phyloP scores from a whole-genome alignment of 2,888 invertebrate species.

The Argyresthia goedartella region DNA sequence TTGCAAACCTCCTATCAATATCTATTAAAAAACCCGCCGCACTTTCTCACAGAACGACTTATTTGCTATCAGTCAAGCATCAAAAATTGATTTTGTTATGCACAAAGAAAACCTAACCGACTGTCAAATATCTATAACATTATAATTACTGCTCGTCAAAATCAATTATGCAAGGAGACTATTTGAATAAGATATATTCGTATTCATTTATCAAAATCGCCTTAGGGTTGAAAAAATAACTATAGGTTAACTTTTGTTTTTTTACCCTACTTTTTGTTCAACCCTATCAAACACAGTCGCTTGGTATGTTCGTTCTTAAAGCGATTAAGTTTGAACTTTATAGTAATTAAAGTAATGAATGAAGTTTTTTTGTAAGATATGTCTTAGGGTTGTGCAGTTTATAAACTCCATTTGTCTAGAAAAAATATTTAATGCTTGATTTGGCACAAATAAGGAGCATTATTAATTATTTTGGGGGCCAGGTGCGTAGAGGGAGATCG shows the following conservation, averaged over 20 bases:
- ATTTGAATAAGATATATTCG: constrained; percentile 54
- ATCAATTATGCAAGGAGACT: constrained; percentile 50
- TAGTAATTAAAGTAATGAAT: no score
- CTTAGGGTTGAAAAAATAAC: constrained; percentile 11
- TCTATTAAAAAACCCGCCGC: no score
- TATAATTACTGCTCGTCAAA: constrained; percentile 53
- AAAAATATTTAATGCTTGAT: constrained; percentile 37
- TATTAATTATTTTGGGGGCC: constrained; percentile 26
- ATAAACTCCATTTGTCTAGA: constrained; percentile 3
- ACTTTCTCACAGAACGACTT: constrained; percentile 33
- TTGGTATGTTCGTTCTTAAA: no score
- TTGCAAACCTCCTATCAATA: no score
- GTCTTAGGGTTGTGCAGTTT: neutral
- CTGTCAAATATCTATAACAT: constrained; percentile 35
- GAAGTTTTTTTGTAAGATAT: no score
- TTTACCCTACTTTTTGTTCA: constrained; percentile 15
- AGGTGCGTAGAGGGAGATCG: constrained; percentile 3
- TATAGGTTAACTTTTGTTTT: constrained; percentile 13
- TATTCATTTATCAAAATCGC: constrained; percentile 43
- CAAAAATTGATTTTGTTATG: constrained; percentile 38
- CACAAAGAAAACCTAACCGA: constrained; percentile 33
- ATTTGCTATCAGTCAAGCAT: constrained; percentile 35
- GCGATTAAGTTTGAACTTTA: no score
- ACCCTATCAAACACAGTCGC: no score
- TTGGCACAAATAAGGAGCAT: constrained; percentile 20